Conservation (phyloP, 2,113 vertebrate species). For the Tragelaphus imberbis region DNA sequence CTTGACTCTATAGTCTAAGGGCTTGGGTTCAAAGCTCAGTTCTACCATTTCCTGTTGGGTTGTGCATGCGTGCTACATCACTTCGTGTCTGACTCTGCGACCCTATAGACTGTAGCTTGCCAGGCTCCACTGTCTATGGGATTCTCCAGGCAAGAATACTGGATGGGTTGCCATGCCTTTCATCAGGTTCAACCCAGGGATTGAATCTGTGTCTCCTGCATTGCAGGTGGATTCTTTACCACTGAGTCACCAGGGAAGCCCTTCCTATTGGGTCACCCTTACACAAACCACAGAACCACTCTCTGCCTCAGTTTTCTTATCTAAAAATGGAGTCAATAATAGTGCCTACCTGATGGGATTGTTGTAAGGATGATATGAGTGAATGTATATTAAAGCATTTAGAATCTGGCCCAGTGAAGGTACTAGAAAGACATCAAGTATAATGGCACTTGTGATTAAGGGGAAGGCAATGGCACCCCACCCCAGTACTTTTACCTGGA, state of each 20-base stretch:
- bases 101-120: not conserved
- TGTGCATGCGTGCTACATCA: not conserved
- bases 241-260: not conserved
- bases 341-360: not conserved
- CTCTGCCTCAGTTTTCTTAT: not conserved
- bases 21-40: not conserved
- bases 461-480: too few species aligned
- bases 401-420: not conserved
- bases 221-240: not conserved
- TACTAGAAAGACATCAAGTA: not conserved
- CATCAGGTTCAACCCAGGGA: not conserved
- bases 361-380: not conserved
- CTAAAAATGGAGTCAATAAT: not conserved
- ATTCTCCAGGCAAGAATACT: not conserved
- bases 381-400: not conserved
- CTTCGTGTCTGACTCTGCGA: not conserved
- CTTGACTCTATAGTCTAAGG: not conserved
- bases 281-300: not conserved
- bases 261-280: not conserved
- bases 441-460: not conserved
- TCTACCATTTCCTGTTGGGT: not conserved
- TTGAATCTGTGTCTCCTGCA: not conserved
- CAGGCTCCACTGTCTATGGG: not conserved
- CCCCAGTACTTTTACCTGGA: too few species aligned
- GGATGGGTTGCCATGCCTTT: not conserved